Percentiles rank a stretch among this genome's conserved stretches.
Evolutionary conservation across 2,113 vertebrate species (phyloP).

Genomic region (Aythya baeri): DNA sequence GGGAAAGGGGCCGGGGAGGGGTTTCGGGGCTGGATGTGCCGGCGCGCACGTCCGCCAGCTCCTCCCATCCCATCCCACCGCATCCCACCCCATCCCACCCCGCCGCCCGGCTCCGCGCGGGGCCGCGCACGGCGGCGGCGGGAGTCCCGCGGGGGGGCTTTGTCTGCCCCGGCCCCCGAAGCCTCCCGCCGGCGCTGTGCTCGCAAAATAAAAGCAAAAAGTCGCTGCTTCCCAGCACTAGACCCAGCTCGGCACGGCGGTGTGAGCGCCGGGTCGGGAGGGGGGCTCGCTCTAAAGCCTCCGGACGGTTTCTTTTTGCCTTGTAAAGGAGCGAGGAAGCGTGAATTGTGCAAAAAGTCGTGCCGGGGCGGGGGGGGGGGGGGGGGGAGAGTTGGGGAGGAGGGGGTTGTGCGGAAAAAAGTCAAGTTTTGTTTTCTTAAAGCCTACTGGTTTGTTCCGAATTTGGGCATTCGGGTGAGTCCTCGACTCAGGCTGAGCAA

Average conservation of each 20-base stretch:
- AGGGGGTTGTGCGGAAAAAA: no score
- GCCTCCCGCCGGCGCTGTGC: not conserved
- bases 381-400: no score
- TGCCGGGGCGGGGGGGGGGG: not conserved
- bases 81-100: not conserved
- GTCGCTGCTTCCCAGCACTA: not conserved
- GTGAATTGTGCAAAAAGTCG: not conserved
- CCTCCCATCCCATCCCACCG: not conserved
- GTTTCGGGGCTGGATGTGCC: not conserved
- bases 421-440: no score
- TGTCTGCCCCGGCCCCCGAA: not conserved
- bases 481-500: no score
- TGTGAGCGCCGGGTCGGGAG: not conserved
- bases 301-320: not conserved
- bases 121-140: not conserved
- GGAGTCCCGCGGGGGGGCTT: not conserved
- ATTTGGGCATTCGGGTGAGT: accelerated
- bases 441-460: not conserved
- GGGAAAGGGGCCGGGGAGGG: not conserved
- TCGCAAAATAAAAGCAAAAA: no score
- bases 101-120: not conserved
- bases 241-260: not conserved
- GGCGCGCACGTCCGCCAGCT: not conserved
- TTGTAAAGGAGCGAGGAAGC: not conserved
- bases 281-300: no score